These are phyloP conservation scores for Lissocephala sabroskyi DNA, from an alignment of 2,888 invertebrate species.

Conservation along the genomic window DNA sequence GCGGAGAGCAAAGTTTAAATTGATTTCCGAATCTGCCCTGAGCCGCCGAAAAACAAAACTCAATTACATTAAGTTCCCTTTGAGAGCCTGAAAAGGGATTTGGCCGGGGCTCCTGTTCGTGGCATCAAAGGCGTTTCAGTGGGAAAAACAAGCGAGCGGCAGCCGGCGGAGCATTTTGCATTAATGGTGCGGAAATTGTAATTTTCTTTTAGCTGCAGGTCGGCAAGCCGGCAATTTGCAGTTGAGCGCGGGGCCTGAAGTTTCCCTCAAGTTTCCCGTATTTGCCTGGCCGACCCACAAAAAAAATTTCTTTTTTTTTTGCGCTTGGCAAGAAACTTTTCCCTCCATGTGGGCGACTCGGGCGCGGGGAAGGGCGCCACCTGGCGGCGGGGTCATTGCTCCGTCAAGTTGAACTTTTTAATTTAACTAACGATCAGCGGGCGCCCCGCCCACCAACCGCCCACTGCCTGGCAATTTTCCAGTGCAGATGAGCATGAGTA, in stretches of 20 bases:
- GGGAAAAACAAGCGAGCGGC: no score
- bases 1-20: no score
- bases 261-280: no score
- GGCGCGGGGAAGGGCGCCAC: constrained; percentile 6
- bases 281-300: no score
- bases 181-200: constrained; percentile 5
- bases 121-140: no score
- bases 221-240: not conserved
- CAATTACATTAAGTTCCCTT: no score
- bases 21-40: no score
- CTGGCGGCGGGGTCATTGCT: no score
- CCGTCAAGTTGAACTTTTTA: constrained; percentile 18
- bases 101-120: no score
- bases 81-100: no score
- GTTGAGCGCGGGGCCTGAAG: not conserved
- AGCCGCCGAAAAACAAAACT: no score
- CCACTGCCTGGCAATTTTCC: constrained; percentile 31
- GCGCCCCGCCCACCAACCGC: constrained; percentile 7
- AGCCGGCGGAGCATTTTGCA: not conserved
- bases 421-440: constrained; percentile 43
- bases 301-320: not conserved
- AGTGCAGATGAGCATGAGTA: constrained; percentile 32
- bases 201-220: no score
- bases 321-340: constrained; percentile 13
- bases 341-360: constrained; percentile 18